A percentile compares a stretch with the other conserved stretches of the same genome.
Evolutionary conservation across 2,797 vertebrate species (phyloP).

Genomic region (Urocyon cinereoargenteus): DNA sequence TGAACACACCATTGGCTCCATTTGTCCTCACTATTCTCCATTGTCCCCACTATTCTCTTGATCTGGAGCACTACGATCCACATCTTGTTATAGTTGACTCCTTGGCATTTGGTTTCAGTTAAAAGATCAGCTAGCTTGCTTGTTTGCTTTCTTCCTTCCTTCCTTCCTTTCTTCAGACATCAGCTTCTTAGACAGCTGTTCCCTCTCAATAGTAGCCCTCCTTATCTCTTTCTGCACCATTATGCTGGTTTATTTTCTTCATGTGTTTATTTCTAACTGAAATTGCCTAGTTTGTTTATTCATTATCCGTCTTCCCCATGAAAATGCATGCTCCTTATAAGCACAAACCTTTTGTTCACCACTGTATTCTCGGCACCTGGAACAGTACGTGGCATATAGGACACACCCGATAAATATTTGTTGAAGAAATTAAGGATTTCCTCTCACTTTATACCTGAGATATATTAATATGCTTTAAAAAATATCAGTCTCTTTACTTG

Average conservation of each 20-base stretch:
- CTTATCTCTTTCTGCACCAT: background rate
- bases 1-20: background rate
- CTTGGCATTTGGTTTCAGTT: background rate
- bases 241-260: background rate
- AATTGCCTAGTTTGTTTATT: background rate
- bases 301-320: background rate
- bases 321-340: background rate
- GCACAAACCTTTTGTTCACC: background rate
- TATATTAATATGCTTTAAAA: background rate
- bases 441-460: conserved; percentile 40
- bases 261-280: background rate
- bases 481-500: background rate
- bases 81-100: background rate
- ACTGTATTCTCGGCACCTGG: background rate
- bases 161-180: background rate
- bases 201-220: background rate
- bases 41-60: background rate
- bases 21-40: background rate
- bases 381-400: background rate
- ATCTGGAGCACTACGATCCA: background rate
- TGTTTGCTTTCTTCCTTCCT: too few species aligned
- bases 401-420: background rate
- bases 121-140: background rate
- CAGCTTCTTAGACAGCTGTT: background rate
- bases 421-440: background rate